Percentiles rank a stretch among this genome's conserved stretches.
Evolutionary conservation across 2,113 vertebrate species (phyloP).

Genomic region (Bos indicus): DNA sequence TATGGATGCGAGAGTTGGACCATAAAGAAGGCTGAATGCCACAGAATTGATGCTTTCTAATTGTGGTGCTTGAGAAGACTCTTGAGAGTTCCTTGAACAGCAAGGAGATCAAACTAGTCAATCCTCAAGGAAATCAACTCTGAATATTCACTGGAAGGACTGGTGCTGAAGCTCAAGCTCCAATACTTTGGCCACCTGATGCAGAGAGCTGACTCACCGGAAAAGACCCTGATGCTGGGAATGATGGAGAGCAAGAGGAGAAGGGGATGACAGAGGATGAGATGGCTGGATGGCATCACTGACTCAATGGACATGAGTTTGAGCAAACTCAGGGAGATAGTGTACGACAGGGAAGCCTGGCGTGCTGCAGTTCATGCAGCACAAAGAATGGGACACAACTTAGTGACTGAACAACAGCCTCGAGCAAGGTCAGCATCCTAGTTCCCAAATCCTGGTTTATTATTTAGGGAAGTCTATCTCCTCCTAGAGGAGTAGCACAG

Average conservation of each 20-base stretch:
- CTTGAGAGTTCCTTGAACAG: background rate
- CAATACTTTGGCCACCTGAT: background rate
- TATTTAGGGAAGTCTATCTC: background rate
- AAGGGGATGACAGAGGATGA: background rate
- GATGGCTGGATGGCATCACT: background rate
- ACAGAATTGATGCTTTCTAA: background rate
- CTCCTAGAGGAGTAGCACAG: background rate
- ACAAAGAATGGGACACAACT: background rate
- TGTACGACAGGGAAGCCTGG: background rate
- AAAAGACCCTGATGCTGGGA: background rate
- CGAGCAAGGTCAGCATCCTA: background rate
- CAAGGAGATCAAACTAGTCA: background rate
- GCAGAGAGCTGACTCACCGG: background rate
- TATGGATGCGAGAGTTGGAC: background rate
- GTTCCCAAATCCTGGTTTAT: background rate
- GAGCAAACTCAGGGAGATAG: background rate
- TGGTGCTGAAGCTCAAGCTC: background rate
- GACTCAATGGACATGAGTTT: background rate
- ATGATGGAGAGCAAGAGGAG: background rate
- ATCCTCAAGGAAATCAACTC: background rate
- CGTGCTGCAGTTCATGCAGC: background rate
- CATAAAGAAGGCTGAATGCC: background rate
- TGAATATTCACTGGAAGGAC: background rate
- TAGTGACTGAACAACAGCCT: background rate
- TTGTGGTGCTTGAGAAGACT: background rate